Percentiles rank a stretch among this genome's conserved stretches.
Evolutionary conservation across 2,113 vertebrate genomes (phyloP).

Genomic region (Amblyornis subalaris): DNA sequence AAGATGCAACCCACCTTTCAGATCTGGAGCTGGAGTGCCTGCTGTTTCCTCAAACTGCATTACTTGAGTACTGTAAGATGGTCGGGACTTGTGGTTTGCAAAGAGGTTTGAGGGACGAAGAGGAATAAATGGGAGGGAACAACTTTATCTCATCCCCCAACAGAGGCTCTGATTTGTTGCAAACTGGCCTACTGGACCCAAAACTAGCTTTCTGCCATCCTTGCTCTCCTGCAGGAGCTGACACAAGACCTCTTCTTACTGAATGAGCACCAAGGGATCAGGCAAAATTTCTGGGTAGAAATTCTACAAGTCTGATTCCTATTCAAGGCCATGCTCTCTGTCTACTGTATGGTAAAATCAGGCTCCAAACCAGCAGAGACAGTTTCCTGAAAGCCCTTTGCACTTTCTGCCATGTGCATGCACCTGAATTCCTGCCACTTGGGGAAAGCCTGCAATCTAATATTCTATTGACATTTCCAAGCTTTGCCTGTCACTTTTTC

Average conservation of each 20-base stretch:
- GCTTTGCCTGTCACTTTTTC: neutral
- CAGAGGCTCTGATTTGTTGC: neutral
- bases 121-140: neutral
- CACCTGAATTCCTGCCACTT: neutral
- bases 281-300: neutral
- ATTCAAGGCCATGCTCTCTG: neutral
- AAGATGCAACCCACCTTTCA: neutral
- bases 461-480: neutral
- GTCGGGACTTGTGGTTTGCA: too few species aligned
- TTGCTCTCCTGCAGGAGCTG: neutral
- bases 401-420: neutral
- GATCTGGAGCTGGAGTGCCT: neutral
- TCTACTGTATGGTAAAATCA: neutral
- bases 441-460: neutral
- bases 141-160: neutral
- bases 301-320: neutral
- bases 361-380: neutral
- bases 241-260: neutral
- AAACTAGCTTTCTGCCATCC: neutral
- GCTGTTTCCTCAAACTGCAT: neutral
- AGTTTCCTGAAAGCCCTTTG: neutral
- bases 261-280: neutral
- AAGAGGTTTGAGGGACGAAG: neutral
- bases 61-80: accelerated
- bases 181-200: neutral